Evolutionary conservation across 2,113 vertebrate species (phyloP), one percentile per base, ranked within the genome.

Genomic region (Smithornis capensis): DNA sequence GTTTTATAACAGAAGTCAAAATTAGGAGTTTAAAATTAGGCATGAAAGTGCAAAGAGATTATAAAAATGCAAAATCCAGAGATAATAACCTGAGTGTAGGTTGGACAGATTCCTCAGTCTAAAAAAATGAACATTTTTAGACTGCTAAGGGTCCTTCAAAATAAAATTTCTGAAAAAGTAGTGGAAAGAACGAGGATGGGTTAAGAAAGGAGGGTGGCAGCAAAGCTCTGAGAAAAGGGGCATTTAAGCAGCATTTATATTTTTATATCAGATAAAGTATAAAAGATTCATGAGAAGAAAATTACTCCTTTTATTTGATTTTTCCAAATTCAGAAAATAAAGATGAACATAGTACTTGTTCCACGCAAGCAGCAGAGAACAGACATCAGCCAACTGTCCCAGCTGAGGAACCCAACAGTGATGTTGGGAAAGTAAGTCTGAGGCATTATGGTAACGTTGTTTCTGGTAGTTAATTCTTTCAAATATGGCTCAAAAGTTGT

Each of bases 21-120:
- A 89, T 80, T 92, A 82, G 77, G 89, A 89, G 82, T 85, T 94
- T 47, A 89, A 95, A 95, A 94, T 89, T 73, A 89, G 70, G 67
- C 42, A 79, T 55, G 75, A 95, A 94, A 94, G 91, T 90, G 52
- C 55, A 83, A 83, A 79, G 23, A 91, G 38, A 70, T 80, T 67
- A 77, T 27, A 94, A 85, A 89, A 78, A 71, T 64, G 44, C 27
- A 81, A 94, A 94, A 93, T 63, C 19, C 4, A 40, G 17, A 79
- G 42, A 55, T 83, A 63, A 69, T 77, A 91, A 90, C 87, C 50
- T 76, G 27, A 77, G 59, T 97, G 93, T 96, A 92, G 82, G 93
- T 86, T 95, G 93, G 70, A 77, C 42, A 90, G 38, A 74, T 92
- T 76, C 42, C 83, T 89, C 31, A 56, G 14, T 83, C n/a, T 57